phyloP scores from a whole-genome alignment of 2,888 invertebrate species.

The Leucophenga montana region DNA sequence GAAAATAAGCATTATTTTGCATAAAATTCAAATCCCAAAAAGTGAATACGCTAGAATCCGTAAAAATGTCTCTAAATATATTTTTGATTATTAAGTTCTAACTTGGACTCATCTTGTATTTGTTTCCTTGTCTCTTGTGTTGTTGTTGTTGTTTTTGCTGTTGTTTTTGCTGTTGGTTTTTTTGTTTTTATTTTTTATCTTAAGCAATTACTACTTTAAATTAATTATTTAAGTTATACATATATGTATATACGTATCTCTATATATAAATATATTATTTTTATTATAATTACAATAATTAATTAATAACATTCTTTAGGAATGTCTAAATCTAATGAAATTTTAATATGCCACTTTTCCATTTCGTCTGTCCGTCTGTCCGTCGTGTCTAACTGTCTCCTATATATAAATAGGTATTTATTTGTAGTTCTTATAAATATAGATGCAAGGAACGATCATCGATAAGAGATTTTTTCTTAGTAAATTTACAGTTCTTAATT shows the following conservation, averaged over 20 bases:
- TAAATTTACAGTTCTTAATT: constrained; percentile 62
- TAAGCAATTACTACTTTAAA: not conserved
- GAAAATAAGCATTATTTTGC: constrained; percentile 30
- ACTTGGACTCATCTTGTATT: constrained; percentile 62
- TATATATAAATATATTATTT: constrained; percentile 34
- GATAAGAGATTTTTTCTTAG: constrained; percentile 61
- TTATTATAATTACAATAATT: constrained; percentile 46
- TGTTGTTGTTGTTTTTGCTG: constrained; percentile 37
- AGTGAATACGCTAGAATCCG: constrained; percentile 40
- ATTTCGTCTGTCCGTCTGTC: not conserved
- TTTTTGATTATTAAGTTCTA: constrained; percentile 67
- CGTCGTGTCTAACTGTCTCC: not conserved
- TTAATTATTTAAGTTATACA: constrained; percentile 51
- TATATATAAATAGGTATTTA: constrained; percentile 28
- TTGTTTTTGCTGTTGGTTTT: constrained; percentile 21
- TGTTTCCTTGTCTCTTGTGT: constrained; percentile 45
- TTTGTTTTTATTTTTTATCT: constrained; percentile 41
- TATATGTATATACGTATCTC: constrained; percentile 48
- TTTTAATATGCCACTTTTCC: not conserved
- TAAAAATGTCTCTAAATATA: constrained; percentile 67
- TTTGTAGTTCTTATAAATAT: constrained; percentile 40
- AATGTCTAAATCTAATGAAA: constrained; percentile 44
- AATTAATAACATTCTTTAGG: constrained; percentile 58
- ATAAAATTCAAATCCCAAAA: constrained; percentile 49
- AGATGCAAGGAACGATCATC: constrained; percentile 65